Evolutionary conservation across 2,888 invertebrate genomes (phyloP), one percentile per base, ranked within the genome.

Genomic region (Zygaena filipendulae): DNA sequence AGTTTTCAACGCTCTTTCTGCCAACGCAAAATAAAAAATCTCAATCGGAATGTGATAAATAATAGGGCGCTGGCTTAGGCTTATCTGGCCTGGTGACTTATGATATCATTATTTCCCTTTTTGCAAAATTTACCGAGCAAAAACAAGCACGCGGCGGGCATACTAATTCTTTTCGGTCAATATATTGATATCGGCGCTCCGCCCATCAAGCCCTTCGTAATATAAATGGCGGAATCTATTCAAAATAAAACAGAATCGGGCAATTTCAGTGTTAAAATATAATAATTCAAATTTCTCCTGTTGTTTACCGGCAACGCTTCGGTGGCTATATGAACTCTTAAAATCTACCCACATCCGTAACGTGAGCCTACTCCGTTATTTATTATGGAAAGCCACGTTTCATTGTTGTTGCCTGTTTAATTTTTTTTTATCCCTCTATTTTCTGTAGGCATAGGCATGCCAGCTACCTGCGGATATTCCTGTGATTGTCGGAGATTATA

Each of bases 21-120:
- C n/a, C n/a, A n/a, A n/a, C n/a, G n/a, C n/a, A n/a, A 45, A 49
- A 38, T 35, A 30, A 40, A 54, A 59, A 59, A 60, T 57, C 59
- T 57, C 53, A 60, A 62, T 61, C 52, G 53, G 49, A 55, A 62
- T 61, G 57, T 57, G 60, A 64, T 67, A 69, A 70, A 70, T 63
- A 68, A 63, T 60, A 61, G 52, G 59, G 55, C 49, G 49, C 57
- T n/a, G n/a, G 61, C 57, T 59, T 50, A 57, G 53, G 56, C 59
- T 72, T 75, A 75, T 75, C 77, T 71, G 59, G 56, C 54, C 59
- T 60, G 66, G 69, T n/a, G n/a, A n/a, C n/a, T n/a, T n/a, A 72
- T 70, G 67, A 68, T 66, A 64, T 74, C 71, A 77, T 77, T 72
- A 77, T 70, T 66, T 70, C 58, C 59, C 56, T 61, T 74, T 75